These are phyloP conservation scores for Colius striatus DNA, from an alignment of 2,113 vertebrate species.

Conservation along the genomic window DNA sequence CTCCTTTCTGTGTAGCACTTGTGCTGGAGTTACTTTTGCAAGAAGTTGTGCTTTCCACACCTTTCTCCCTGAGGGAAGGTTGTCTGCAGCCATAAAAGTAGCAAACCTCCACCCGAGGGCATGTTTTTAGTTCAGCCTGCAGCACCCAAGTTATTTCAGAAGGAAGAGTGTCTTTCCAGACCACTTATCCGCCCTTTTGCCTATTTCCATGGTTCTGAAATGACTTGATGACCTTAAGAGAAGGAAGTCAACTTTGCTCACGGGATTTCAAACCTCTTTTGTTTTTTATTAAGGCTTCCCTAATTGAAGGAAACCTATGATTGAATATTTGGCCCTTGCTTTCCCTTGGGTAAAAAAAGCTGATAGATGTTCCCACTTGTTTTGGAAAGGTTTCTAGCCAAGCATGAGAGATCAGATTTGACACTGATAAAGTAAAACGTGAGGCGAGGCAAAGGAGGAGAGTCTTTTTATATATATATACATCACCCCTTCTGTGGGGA, in stretches of 20 bases:
- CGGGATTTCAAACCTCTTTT: neutral
- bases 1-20: neutral
- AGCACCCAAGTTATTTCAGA: neutral
- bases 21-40: neutral
- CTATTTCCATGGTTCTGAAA: neutral
- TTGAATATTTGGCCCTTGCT: neutral
- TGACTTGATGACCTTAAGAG: neutral
- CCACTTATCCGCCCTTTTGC: neutral
- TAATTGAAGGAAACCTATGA: neutral
- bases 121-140: neutral
- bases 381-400: neutral
- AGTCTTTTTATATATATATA: neutral
- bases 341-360: neutral
- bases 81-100: neutral
- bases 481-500: neutral
- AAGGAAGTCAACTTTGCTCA: neutral
- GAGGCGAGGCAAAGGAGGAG: neutral
- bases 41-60: neutral
- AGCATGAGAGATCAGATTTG: neutral
- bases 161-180: neutral
- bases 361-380: neutral
- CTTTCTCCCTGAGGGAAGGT: neutral
- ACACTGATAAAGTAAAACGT: neutral
- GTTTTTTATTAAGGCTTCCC: conserved; percentile 5
- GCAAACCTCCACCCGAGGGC: neutral